phyloP scores from a whole-genome alignment of 2,113 vertebrate genomes.

The Lathamus discolor region DNA sequence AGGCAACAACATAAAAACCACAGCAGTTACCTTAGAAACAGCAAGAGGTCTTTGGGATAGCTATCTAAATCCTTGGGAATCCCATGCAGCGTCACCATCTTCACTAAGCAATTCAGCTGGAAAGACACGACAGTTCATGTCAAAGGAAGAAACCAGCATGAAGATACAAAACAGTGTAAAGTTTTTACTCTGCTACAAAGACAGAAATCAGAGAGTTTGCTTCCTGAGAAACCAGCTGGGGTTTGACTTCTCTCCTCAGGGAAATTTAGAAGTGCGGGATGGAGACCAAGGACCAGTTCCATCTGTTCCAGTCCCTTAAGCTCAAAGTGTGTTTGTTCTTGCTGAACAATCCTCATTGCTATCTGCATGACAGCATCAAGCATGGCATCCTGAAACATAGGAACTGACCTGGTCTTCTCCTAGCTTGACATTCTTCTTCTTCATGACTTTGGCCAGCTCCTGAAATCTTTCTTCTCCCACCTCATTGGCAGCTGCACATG shows the following conservation, averaged over 20 bases:
- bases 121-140: not conserved
- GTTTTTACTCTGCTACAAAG: not conserved
- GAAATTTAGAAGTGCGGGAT: not conserved
- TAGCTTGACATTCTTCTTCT: conserved; percentile 25
- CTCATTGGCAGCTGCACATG: not conserved
- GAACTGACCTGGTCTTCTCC: conserved; percentile 59
- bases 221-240: not conserved
- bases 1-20: not conserved
- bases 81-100: not conserved
- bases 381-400: fast-evolving
- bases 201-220: not conserved
- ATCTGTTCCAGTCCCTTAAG: not conserved
- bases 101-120: conserved; percentile 69
- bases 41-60: conserved; percentile 51
- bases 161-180: not conserved
- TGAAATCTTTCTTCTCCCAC: not conserved
- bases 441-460: conserved; percentile 54
- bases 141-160: not conserved
- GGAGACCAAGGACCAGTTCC: not conserved
- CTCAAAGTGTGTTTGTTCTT: not conserved
- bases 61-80: conserved; percentile 29
- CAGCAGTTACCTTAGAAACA: conserved; percentile 60
- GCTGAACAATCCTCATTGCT: not conserved
- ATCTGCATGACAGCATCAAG: not conserved
- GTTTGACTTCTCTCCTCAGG: not conserved